Evolutionary conservation across 2,113 vertebrate genomes (phyloP).

Genomic region (Sorex fumeus): DNA sequence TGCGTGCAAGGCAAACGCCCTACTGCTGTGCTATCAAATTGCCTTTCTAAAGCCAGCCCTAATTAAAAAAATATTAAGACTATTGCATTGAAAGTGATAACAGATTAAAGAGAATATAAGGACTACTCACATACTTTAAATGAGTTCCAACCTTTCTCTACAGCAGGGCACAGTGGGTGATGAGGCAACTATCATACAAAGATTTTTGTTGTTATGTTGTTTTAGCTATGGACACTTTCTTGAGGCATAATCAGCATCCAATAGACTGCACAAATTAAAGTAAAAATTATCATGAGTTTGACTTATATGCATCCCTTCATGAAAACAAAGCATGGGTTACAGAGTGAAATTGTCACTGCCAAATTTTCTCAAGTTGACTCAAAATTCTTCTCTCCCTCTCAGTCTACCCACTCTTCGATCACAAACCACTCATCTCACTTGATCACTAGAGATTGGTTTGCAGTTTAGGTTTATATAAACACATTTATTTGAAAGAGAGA

Average conservation of each 20-base stretch:
- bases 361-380: not conserved
- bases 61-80: no score
- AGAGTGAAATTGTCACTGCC: not conserved
- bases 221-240: not conserved
- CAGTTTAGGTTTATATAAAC: not conserved
- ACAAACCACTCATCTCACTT: no score
- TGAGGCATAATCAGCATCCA: not conserved
- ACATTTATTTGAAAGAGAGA: not conserved
- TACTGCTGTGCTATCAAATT: no score
- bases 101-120: not conserved
- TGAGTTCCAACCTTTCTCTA: not conserved
- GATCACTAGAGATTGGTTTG: no score
- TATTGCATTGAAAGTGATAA: not conserved
- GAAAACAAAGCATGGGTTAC: not conserved
- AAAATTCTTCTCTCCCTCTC: not conserved
- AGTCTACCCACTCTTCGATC: not conserved
- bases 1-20: no score
- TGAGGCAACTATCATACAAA: not conserved
- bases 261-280: not conserved
- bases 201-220: no score
- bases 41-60: not conserved
- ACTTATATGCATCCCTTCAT: not conserved
- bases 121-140: not conserved
- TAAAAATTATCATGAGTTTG: not conserved
- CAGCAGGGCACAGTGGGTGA: not conserved